Base-by-base conservation (phyloP, 92 coral and sea anemone genomes). In the Virgularia gustaviana region DNA sequence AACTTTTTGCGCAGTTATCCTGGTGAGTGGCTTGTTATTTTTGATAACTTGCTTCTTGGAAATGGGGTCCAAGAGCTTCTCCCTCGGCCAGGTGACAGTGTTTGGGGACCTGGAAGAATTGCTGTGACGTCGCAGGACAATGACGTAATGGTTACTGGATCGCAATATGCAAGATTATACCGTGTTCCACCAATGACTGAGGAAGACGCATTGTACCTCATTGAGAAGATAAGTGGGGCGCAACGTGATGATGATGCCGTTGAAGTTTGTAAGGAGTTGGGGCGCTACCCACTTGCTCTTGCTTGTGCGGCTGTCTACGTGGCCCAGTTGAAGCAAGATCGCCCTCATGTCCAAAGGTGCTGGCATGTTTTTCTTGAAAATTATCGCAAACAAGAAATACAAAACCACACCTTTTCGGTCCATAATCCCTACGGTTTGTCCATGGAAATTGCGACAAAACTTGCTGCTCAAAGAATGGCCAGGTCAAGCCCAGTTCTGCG, bases 241-340 rank as follows among this genome's bases (percentile, higher is more conserved):
- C 80, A 83, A 15, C 47, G 59, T 45, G 86, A 91, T 29, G 77
- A 42, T 8, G 64, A 57, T 36, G 81, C 83, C 28, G 37, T 37
- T 32, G 18, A 34, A 29, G 83, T 83, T 25, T 81, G 79, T 19
- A 36, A 64, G 15, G 28, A 67, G 44, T 81, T 91, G 38, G 71
- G 85, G 42, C 81, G 37, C 66, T 89, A 74, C 38, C 97, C 97
- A 4, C 96, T 91, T 1, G 81, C 97, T 2, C 80, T 91, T 9
- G 91, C 97, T 15, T 91, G 97, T 36, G 90, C 96, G 20, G 97
- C 97, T 10, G 90, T 87, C 33, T 91, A 86, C 51, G 89, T 91
- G 45, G 67, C 84, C 44, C 88, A 91, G 54, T 86, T 77, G 89
- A 78, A 89, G 45, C 78, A 73, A 37, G 85, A 84, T 42, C 88